Base-by-base conservation (phyloP, 2,113 vertebrate genomes). In the Balaenoptera acutorostrata region DNA sequence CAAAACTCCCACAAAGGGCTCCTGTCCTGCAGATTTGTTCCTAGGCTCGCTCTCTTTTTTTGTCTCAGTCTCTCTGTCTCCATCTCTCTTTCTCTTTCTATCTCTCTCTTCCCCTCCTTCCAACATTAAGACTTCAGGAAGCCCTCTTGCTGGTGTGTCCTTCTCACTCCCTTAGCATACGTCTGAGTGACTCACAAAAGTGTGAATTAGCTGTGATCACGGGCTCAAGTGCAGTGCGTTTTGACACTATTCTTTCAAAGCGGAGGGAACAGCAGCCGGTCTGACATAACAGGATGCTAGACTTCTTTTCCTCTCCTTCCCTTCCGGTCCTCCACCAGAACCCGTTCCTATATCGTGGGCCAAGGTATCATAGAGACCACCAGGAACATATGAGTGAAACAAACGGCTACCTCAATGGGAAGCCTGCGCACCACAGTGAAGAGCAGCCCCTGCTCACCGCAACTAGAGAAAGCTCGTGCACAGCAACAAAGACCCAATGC, bases 1-100 rank as follows among this genome's bases (percentile, higher is more conserved):
- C 14, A 74, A 4, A 12, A 72, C 4, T 39, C 36, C 64, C 39
- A 23, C 23, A 44, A 27, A 72, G 17, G 9, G 23, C 6, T 44
- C 17, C 23, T 87, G 17, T 44, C 8, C 14, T n/a, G 0, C 7
- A 15, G 59, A 57, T 33, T 0, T 90, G 31, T 39, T 72, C 12
- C 55, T 21, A 27, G 12, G 13, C 8, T 41, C 3, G 6, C 1
- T 29, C 6, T n/a, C 8, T 25, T 0, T 77, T 3, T 29, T 6
- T 46, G 1, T 71, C 6, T 64, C 31, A 49, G 20, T 77, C 5
- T 81, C 4, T n/a, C 29, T 55, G 5, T 27, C 14, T 63, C 36
- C 77, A 6, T 57, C 13, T 63, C 11, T 59, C 3, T 25, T 12
- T 46, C 4, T 69, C 3, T 94, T 3, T 31, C n/a, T 64, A 3